Evolutionary conservation across 2,113 vertebrate genomes (phyloP), one percentile per base, ranked within the genome.

Genomic region (Eleginops maclovinus): DNA sequence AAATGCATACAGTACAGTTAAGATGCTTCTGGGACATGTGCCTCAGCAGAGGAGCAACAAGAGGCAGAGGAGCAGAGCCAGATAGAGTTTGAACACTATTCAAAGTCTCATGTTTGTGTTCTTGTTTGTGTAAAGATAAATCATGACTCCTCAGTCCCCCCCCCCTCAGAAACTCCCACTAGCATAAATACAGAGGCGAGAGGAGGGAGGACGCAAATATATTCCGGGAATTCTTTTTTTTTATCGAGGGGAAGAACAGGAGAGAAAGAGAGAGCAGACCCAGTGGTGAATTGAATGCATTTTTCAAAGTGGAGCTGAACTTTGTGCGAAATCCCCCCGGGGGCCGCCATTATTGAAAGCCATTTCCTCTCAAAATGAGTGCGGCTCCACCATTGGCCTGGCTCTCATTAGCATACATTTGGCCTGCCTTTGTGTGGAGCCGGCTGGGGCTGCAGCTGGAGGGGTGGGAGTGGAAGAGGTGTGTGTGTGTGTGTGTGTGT

Each of bases 291-390:
- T 90, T 92, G 91, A 91, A 93, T 91, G 87, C 82, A 86, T 92
- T 93, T 94, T 92, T 94, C 87, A 89, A 90, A 92, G 84, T 85
- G 83, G 65, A 83, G 86, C 86, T 85, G 91, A 91, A 89, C 92
- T 93, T 91, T 84, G 90, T 90, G 86, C 84, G 83, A 78, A 78
- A 79, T 82, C 88, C 88, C 90, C 91, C 84, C 72, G 72, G 88
- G 80, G 87, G 89, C 83, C 44, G 64, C 90, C 87, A 91, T 93
- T 90, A 92, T 90, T 93, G 90, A 88, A 91, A 93, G 90, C 93
- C 93, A 94, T 94, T 95, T 94, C 93, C 92, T 93, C 90, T 93
- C 87, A 86, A 92, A 93, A 93, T 91, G 89, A 92, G 90, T 88
- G 83, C 44, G 72, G 88, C 91, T 91, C 91, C 87, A 82, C 91